Evolutionary conservation across 2,888 invertebrate genomes (phyloP).

Genomic region (Sinotaia quadrata): DNA sequence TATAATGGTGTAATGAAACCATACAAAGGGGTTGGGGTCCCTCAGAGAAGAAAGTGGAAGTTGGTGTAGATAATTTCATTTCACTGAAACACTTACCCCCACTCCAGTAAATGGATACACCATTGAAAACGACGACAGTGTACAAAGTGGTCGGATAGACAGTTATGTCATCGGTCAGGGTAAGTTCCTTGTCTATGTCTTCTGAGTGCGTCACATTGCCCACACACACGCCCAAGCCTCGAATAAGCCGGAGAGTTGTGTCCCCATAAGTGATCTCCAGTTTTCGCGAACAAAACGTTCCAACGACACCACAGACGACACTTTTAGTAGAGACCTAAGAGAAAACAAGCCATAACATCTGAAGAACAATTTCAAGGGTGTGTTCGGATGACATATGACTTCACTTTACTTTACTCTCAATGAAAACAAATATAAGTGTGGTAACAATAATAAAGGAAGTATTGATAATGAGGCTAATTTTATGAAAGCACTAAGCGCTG

Average conservation of each 20-base stretch:
- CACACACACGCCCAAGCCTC: conserved; percentile 21
- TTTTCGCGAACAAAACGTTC: conserved; percentile 22
- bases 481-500: no score
- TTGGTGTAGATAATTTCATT: no score
- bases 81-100: conserved; percentile 29
- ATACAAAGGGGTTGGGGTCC: no score
- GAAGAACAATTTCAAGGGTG: no score
- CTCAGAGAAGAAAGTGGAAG: no score
- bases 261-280: conserved; percentile 14
- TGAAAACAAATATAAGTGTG: no score
- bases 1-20: no score
- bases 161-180: conserved; percentile 4
- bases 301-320: conserved; percentile 15
- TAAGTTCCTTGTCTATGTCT: neutral
- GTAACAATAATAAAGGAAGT: no score
- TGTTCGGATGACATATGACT: no score
- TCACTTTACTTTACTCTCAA: no score
- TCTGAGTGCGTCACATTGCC: conserved; percentile 24
- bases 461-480: no score
- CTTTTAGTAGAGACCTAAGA: conserved; percentile 26
- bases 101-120: conserved; percentile 28
- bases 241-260: conserved; percentile 17
- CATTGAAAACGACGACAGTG: conserved; percentile 8
- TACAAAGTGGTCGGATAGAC: conserved; percentile 18
- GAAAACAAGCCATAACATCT: no score